Percentiles rank a stretch among this genome's conserved stretches.
Conservation (phyloP, 2,888 invertebrate species). For the Sylvicola fuscatus region DNA sequence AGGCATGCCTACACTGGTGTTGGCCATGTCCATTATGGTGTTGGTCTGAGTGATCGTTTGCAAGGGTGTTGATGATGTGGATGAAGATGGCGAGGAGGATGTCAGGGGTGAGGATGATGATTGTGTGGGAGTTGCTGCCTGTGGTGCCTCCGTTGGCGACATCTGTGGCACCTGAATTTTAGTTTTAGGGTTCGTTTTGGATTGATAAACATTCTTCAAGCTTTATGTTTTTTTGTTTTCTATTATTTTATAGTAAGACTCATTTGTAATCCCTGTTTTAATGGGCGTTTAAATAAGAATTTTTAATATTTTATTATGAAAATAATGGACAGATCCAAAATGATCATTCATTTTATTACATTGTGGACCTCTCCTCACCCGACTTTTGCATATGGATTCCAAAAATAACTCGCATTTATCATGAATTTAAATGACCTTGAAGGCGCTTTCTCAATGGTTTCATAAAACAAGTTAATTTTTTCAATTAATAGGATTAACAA, state of each 20-base stretch:
- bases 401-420: too few species aligned
- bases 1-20: neutral
- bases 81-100: neutral
- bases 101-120: constrained; percentile 2
- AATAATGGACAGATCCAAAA: too few species aligned
- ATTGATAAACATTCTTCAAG: neutral
- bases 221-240: constrained; percentile 3
- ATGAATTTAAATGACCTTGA: too few species aligned
- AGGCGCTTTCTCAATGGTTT: too few species aligned
- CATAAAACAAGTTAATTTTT: too few species aligned
- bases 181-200: constrained; percentile 3
- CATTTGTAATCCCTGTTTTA: neutral
- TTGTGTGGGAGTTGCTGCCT: neutral
- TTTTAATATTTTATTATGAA: too few species aligned
- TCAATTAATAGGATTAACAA: too few species aligned
- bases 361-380: too few species aligned
- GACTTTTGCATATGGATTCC: too few species aligned
- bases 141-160: constrained; percentile 6
- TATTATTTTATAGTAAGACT: neutral
- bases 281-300: too few species aligned
- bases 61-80: neutral
- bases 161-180: constrained; percentile 7
- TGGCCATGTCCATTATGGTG: neutral
- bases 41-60: too few species aligned
- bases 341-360: too few species aligned